Percentiles rank a stretch among this genome's conserved stretches.
Conservation (phyloP, 1,140 invertebrate genomes). For the Gonatopus flavifemur region DNA sequence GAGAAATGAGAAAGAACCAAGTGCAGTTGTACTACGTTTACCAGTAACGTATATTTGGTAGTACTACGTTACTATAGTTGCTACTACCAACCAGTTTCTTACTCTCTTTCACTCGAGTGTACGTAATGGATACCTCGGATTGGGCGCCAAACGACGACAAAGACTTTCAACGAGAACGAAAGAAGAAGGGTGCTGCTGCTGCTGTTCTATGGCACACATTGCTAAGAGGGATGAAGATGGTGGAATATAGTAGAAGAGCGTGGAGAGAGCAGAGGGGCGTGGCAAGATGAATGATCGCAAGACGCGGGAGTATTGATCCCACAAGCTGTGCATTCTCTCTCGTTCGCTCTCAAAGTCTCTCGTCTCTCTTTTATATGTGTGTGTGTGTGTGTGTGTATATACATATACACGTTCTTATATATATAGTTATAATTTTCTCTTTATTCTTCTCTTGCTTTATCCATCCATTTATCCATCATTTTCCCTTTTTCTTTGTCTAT, state of each 20-base stretch:
- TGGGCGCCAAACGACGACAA: constrained; percentile 28
- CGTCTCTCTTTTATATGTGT: constrained; percentile 12
- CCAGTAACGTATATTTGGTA: constrained; percentile 7
- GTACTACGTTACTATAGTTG: constrained; percentile 22
- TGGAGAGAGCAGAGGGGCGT: constrained; percentile 56
- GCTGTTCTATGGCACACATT: not conserved
- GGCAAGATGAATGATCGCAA: constrained; percentile 61
- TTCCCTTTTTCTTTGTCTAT: constrained; percentile 10
- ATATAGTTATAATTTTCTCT: constrained; percentile 4
- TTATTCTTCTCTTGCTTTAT: constrained; percentile 15
- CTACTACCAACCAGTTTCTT: constrained; percentile 11
- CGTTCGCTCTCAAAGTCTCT: constrained; percentile 30
- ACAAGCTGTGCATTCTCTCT: constrained; percentile 39
- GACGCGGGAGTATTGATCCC: constrained; percentile 60
- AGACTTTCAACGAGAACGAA: too few relatives aligned
- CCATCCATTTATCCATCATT: not conserved
- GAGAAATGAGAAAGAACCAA: constrained; percentile 26
- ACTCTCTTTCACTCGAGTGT: constrained; percentile 4
- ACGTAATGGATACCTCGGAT: constrained; percentile 28
- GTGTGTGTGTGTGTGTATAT: not conserved
- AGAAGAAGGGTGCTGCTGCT: constrained; percentile 17
- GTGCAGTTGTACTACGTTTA: constrained; percentile 26
- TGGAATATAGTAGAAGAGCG: constrained; percentile 26
- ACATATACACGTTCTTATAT: not conserved
- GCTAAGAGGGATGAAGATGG: constrained; percentile 29